Percentiles rank a stretch among this genome's conserved stretches.
Evolutionary conservation across 2,888 invertebrate species (phyloP).

Genomic region (Noctuana brunneofusca): DNA sequence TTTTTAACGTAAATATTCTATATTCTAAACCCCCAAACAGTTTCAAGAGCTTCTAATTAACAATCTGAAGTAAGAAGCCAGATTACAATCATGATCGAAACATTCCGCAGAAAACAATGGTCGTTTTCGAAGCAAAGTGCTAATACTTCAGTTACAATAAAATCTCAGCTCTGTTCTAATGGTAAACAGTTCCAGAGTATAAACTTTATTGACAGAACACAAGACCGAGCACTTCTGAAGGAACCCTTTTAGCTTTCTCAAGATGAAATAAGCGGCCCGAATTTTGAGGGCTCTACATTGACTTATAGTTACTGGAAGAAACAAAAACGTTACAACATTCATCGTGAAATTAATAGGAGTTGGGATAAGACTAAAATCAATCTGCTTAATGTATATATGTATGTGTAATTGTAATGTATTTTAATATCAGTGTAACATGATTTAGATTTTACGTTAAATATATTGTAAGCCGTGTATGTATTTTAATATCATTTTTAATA

Average conservation of each 20-base stretch:
- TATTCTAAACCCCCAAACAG: neutral
- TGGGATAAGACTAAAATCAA: no score
- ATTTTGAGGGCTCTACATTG: slow-evolving; percentile 17
- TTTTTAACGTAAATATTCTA: no score
- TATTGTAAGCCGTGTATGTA: no score
- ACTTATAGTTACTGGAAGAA: slow-evolving; percentile 9
- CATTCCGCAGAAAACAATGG: slow-evolving; percentile 13
- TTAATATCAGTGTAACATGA: no score
- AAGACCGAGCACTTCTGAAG: slow-evolving; percentile 18
- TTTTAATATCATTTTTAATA: no score
- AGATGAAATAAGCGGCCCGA: slow-evolving; percentile 26
- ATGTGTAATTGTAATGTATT: no score
- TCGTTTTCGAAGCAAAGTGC: slow-evolving; percentile 4
- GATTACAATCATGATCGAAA: slow-evolving; percentile 9
- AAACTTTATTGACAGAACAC: slow-evolving; percentile 29
- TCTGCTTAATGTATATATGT: no score
- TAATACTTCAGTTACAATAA: slow-evolving; percentile 25
- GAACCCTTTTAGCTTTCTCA: slow-evolving; percentile 27
- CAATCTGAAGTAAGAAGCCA: slow-evolving; percentile 5
- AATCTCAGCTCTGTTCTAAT: slow-evolving; percentile 30
- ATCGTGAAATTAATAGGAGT: no score
- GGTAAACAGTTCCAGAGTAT: slow-evolving; percentile 15
- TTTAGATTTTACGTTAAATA: no score
- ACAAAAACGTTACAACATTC: no score
- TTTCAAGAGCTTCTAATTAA: neutral